Conservation (phyloP, 2,113 vertebrate species). For the Pygoscelis adeliae region DNA sequence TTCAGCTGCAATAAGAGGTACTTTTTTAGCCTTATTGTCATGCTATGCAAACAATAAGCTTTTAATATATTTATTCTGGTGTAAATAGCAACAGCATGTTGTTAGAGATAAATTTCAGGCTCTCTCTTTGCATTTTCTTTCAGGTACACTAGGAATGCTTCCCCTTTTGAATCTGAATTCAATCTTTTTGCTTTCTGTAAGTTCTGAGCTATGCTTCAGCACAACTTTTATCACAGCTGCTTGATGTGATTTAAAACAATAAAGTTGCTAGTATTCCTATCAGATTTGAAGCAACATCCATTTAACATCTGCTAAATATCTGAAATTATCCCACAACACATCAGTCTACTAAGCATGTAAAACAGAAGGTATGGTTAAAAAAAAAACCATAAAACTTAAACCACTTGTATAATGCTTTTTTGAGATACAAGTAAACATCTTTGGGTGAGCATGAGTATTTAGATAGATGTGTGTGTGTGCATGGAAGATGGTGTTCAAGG, state of each 20-base stretch:
- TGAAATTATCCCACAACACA: slow-evolving; percentile 18
- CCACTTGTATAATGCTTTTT: not conserved
- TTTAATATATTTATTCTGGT: not conserved
- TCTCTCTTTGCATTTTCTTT: not conserved
- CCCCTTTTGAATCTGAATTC: not conserved
- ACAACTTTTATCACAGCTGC: slow-evolving; percentile 25
- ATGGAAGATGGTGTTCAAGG: not conserved
- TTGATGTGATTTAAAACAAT: slow-evolving; percentile 51
- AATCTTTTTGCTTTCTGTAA: slow-evolving; percentile 9
- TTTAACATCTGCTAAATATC: slow-evolving; percentile 57
- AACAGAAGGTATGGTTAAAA: not conserved
- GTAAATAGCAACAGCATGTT: not conserved
- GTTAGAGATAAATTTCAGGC: not conserved
- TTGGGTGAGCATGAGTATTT: not conserved
- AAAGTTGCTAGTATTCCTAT: slow-evolving; percentile 50
- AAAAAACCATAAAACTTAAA: not conserved
- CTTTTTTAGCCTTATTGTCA: not conserved
- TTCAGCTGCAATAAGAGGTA: not conserved
- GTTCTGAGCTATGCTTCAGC: not conserved
- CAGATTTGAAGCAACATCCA: slow-evolving; percentile 29
- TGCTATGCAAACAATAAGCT: not conserved
- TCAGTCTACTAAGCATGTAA: slow-evolving; percentile 5
- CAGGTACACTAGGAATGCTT: not conserved
- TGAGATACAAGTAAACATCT: not conserved
- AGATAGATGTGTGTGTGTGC: not conserved